Base-by-base conservation (phyloP, 2,113 vertebrate genomes). In the Lamprotornis superbus region DNA sequence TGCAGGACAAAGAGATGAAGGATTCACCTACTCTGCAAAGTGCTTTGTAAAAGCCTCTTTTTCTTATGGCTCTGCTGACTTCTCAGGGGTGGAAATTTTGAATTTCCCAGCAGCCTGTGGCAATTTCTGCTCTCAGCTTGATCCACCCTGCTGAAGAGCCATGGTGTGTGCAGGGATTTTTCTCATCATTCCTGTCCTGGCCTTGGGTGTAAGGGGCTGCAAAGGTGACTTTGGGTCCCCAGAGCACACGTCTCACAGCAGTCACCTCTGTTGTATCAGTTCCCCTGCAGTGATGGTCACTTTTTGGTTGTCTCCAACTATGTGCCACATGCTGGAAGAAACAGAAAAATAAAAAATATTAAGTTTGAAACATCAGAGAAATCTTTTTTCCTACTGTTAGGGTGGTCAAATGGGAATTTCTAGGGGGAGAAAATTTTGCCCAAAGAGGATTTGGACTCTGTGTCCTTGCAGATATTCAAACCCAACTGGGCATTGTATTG, bases 221-320 rank as follows among this genome's bases (percentile, higher is more conserved):
- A 33, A 18, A 60, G 9, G 31, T 50, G 63, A 4, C 5, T 73
- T 57, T 39, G 63, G 30, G 65, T 44, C 11, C 46, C 21, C 79
- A 64, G 57, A 64, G 40, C 20, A 28, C 27, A 4, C 2, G 28
- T 63, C 40, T 47, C 5, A 55, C 39, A 70, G 47, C n/a, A 47
- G 4, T 7, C 2, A 25, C 24, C 53, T 21, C 52, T 75, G 53
- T 15, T 53, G 7, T 2, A 12, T 56, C 77, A n/a, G 28, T 8
- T 13, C 39, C 57, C 28, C 16, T 75, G 53, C 97, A 55, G 97
- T 97, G 94, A 98, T 98, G 82, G 97, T 98, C 63, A 98, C 97
- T 87, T 98, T 98, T 81, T 93, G 67, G 49, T 98, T 98, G 9
- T 98, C 97, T 28, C 98, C 1, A 98, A 98, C 73, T 97, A 94